phyloP scores from a whole-genome alignment of 2,113 vertebrate genomes.

The Gnathonemus longibarbis region DNA sequence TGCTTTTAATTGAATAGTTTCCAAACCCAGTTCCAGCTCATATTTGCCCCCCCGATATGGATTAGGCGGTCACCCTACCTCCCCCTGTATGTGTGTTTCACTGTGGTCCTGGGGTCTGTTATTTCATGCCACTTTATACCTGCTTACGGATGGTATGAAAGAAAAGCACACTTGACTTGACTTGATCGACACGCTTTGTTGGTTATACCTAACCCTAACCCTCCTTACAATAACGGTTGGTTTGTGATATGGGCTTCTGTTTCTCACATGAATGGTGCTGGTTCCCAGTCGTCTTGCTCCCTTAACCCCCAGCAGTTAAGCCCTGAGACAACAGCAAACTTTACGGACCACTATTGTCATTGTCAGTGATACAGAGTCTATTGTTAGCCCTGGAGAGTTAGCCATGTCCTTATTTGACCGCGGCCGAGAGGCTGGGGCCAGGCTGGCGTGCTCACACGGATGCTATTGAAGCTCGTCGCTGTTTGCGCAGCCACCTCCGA shows the following conservation, averaged over 20 bases:
- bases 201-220: not conserved
- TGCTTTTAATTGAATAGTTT: too few species aligned
- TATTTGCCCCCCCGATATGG: too few species aligned
- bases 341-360: not conserved
- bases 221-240: not conserved
- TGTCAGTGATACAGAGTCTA: not conserved
- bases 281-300: not conserved
- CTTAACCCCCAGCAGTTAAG: not conserved
- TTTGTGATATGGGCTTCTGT: not conserved
- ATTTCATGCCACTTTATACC: not conserved
- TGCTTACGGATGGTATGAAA: not conserved
- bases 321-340: not conserved
- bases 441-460: not conserved
- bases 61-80: too few species aligned
- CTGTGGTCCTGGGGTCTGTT: not conserved
- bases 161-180: not conserved
- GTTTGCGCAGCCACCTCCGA: slow-evolving; percentile 61
- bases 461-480: slow-evolving; percentile 41
- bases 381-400: slow-evolving; percentile 45
- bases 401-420: slow-evolving; percentile 2
- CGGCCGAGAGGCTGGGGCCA: not conserved
- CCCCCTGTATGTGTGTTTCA: not conserved
- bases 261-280: not conserved
- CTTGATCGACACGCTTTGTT: not conserved
- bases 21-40: too few species aligned